Evolutionary conservation across 2,797 vertebrate species (phyloP).

Genomic region (Sciurus vulgaris): DNA sequence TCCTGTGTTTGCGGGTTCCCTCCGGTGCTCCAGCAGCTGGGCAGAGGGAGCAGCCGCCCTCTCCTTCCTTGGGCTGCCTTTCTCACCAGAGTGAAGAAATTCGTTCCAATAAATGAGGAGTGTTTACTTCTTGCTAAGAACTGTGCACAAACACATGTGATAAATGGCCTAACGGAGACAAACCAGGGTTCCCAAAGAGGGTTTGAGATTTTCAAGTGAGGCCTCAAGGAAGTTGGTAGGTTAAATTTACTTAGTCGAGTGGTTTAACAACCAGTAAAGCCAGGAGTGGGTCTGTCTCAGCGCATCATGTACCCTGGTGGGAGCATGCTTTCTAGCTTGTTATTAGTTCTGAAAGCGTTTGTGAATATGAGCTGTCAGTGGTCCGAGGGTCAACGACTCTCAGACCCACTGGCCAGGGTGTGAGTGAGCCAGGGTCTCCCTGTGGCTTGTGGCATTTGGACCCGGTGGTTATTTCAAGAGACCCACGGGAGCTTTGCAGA

Average conservation of each 20-base stretch:
- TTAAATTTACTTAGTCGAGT: not conserved
- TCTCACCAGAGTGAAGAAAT: not conserved
- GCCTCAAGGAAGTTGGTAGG: not conserved
- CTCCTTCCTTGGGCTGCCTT: not conserved
- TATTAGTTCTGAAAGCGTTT: not conserved
- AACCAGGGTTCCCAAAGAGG: not conserved
- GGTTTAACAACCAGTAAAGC: fast-evolving
- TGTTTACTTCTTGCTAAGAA: not conserved
- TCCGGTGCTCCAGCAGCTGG: too few species aligned
- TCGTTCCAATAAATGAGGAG: not conserved
- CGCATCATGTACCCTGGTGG: fast-evolving
- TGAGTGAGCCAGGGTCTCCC: fast-evolving
- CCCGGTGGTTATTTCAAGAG: not conserved
- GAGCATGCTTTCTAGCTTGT: not conserved
- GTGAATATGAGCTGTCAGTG: not conserved
- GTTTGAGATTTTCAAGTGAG: not conserved
- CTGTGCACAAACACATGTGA: fast-evolving
- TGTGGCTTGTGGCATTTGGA: not conserved
- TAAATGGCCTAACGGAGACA: not conserved
- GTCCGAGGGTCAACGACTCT: not conserved
- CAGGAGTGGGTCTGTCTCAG: not conserved
- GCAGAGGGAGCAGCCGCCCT: fast-evolving
- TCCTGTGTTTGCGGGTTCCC: too few species aligned
- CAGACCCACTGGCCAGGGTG: not conserved
- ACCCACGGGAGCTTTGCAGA: not conserved